phyloP scores from a whole-genome alignment of 2,888 invertebrate species.

The Temnothorax rugatulus region DNA sequence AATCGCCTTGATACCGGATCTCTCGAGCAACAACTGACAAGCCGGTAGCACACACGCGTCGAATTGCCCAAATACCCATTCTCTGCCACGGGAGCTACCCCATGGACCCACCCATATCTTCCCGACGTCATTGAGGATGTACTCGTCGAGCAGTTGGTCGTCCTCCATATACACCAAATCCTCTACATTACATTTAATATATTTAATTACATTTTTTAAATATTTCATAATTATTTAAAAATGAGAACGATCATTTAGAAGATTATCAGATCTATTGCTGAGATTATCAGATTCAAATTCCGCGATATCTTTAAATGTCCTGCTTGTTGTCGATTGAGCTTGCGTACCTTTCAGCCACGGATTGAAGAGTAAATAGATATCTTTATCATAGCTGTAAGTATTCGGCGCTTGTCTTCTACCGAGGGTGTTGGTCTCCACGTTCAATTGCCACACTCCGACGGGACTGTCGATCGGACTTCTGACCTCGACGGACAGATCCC shows the following conservation, averaged over 20 bases:
- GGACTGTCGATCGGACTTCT: slow-evolving; percentile 89
- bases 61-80: slow-evolving; percentile 95
- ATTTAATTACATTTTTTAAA: background rate
- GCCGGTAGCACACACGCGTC: slow-evolving; percentile 91
- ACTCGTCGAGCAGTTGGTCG: slow-evolving; percentile 90
- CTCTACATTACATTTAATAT: slow-evolving; percentile 86
- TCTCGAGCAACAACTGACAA: slow-evolving; percentile 90
- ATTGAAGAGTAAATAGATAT: slow-evolving; percentile 93
- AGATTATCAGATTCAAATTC: background rate
- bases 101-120: slow-evolving; percentile 94
- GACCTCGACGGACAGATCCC: slow-evolving; percentile 87
- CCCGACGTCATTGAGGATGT: slow-evolving; percentile 93
- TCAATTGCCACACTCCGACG: slow-evolving; percentile 90
- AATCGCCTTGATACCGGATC: slow-evolving; percentile 87
- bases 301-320: background rate
- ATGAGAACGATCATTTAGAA: background rate
- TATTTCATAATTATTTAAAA: background rate
- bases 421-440: slow-evolving; percentile 88
- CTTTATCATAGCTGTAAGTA: slow-evolving; percentile 89
- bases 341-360: slow-evolving; percentile 92
- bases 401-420: slow-evolving; percentile 85
- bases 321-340: background rate
- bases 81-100: slow-evolving; percentile 91
- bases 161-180: slow-evolving; percentile 93
- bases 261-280: background rate